Evolutionary conservation across 2,888 invertebrate genomes (phyloP).

Genomic region (Amblyteles armatorius): DNA sequence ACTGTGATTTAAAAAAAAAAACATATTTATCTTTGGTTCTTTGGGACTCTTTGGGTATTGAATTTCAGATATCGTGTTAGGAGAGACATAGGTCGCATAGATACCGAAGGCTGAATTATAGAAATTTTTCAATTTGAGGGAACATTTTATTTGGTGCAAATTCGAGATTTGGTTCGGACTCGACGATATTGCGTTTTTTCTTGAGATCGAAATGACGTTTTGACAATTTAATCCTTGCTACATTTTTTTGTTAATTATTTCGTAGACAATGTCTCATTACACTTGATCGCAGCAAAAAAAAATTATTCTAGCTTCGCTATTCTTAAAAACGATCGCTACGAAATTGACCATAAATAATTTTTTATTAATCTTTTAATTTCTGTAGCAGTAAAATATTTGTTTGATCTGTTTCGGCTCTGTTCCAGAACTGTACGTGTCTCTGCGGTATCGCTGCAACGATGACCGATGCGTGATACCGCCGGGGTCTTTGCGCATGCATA

Average conservation of each 20-base stretch:
- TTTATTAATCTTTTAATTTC: not conserved
- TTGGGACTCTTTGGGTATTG: not conserved
- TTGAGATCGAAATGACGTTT: not conserved
- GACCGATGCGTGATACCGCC: constrained; percentile 12
- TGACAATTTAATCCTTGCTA: too few relatives aligned
- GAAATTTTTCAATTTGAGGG: not conserved
- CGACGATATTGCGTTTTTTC: not conserved
- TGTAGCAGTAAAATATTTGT: not conserved
- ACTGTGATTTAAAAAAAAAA: not conserved
- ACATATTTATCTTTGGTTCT: not conserved
- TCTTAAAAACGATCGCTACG: not conserved
- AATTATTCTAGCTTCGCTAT: too few relatives aligned
- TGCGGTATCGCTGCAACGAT: not conserved
- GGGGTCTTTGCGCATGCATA: not conserved
- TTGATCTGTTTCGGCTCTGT: not conserved
- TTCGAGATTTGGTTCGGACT: not conserved
- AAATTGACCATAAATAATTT: not conserved
- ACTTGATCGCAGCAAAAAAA: too few relatives aligned
- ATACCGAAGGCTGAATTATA: not conserved
- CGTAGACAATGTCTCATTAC: too few relatives aligned
- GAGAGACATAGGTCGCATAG: not conserved
- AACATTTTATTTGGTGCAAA: not conserved
- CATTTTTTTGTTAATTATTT: too few relatives aligned
- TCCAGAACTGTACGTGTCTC: not conserved
- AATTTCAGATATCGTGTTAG: not conserved